phyloP scores from a whole-genome alignment of 2,888 invertebrate genomes.

The Teleogryllus oceanicus region DNA sequence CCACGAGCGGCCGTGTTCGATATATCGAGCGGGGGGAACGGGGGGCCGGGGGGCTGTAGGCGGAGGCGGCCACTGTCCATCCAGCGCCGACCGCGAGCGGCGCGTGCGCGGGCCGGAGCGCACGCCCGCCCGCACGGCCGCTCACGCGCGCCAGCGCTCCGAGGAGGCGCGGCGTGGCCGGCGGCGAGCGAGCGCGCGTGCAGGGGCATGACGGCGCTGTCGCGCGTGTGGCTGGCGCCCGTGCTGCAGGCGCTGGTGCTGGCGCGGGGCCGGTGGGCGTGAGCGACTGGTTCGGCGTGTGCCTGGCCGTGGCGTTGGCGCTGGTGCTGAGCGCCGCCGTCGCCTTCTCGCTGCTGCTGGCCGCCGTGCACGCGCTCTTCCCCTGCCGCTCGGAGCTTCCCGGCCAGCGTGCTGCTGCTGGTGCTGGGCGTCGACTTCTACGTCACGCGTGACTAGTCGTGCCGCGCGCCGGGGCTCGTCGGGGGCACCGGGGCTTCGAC shows the following conservation, averaged over 20 bases:
- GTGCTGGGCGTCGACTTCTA: neutral
- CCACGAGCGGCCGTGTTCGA: no score
- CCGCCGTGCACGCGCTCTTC: neutral
- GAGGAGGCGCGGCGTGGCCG: no score
- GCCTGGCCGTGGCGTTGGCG: neutral
- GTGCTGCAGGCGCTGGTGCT: neutral
- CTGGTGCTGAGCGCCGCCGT: neutral
- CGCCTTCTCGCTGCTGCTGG: neutral
- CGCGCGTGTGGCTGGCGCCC: neutral
- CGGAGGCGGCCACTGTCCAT: no score
- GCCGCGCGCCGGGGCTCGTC: no score
- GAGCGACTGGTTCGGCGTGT: neutral
- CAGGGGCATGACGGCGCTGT: neutral
- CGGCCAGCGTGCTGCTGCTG: neutral
- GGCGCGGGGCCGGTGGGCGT: neutral
- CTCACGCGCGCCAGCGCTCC: no score
- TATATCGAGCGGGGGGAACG: no score
- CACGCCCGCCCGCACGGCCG: no score
- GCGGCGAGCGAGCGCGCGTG: no score
- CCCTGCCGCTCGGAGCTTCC: neutral
- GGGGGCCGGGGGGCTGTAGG: no score
- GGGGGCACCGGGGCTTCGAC: no score
- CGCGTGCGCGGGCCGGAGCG: no score
- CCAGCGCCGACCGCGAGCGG: no score
- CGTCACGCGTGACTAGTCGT: neutral